Evolutionary conservation across 2,888 invertebrate genomes (phyloP), one percentile per base, ranked within the genome.

Genomic region (Incurvaria masculella): DNA sequence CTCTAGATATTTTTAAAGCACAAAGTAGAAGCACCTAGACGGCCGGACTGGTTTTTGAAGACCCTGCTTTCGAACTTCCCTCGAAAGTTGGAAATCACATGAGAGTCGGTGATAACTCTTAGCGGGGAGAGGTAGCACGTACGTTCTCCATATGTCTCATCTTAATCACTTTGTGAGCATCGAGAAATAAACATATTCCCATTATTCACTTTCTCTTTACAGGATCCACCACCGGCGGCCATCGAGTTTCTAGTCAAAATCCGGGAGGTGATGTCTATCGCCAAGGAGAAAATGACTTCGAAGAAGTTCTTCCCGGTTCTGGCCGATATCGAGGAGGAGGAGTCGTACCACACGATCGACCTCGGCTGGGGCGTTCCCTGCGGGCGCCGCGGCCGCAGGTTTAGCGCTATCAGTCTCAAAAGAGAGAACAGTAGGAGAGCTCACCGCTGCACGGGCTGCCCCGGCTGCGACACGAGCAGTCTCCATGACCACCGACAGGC

Each of bases 161-260:
- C 14, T 27, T 27, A 27, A 27, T 27, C 27, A 11, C 10, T n/a
- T n/a, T n/a, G n/a, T n/a, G n/a, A n/a, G n/a, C n/a, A n/a, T n/a
- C n/a, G n/a, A n/a, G n/a, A n/a, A n/a, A n/a, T n/a, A n/a, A n/a
- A n/a, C n/a, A n/a, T n/a, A n/a, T n/a, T n/a, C n/a, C n/a, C 11
- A 16, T 8, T 40, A 14, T 40, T 40, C 16, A 40, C n/a, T n/a
- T 18, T 20, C n/a, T 45, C 49, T 49, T 81, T 81, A 42, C 72
- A 92, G 88, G 85, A 91, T 56, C 95, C 95, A 42, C 94, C 95
- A 17, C 92, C 93, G 46, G 92, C 93, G 48, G 94, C 95, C 16
- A 74, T 94, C 50, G 94, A 95, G 62, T 95, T 95, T 67, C 79
- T 95, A 43, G 81, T 84, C 3, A 93, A 93, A 79, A 91, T 95